Percentiles rank a stretch among this genome's conserved stretches.
phyloP scores from a whole-genome alignment of 2,888 invertebrate species.

The Steinernema hermaphroditum region DNA sequence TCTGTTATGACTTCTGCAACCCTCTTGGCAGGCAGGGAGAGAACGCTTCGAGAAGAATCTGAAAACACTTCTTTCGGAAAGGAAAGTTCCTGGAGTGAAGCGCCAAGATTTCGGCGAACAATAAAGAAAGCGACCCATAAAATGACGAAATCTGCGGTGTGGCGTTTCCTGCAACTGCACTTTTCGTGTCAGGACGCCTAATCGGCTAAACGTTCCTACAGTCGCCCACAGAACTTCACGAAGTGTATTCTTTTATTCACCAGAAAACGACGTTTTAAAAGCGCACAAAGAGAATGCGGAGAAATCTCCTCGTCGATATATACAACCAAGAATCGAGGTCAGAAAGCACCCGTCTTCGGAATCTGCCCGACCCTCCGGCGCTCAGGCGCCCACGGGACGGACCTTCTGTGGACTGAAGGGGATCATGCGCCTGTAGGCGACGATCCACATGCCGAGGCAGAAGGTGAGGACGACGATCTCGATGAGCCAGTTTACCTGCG shows the following conservation, averaged over 20 bases:
- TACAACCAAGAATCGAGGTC: slow-evolving; percentile 17
- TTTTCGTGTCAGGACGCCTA: too few relatives aligned
- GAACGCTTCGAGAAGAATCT: too few relatives aligned
- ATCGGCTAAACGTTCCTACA: too few relatives aligned
- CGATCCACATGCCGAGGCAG: slow-evolving; percentile 42
- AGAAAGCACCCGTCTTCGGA: slow-evolving; percentile 4
- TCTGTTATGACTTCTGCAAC: too few relatives aligned
- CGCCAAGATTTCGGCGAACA: too few relatives aligned
- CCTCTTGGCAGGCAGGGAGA: too few relatives aligned
- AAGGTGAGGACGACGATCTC: slow-evolving; percentile 43
- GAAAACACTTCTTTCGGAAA: too few relatives aligned
- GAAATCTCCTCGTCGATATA: slow-evolving; percentile 15
- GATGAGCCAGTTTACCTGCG: slow-evolving; percentile 47
- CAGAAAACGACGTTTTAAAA: background rate
- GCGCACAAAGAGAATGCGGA: background rate
- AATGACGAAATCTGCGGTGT: too few relatives aligned
- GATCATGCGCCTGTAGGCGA: slow-evolving; percentile 33
- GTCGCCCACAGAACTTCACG: too few relatives aligned
- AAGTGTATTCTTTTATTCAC: background rate
- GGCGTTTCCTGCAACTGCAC: too few relatives aligned
- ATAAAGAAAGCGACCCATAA: too few relatives aligned
- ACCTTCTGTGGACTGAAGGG: slow-evolving; percentile 1
- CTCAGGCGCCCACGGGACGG: background rate
- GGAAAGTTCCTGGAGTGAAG: too few relatives aligned
- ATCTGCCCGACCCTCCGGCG: background rate